These are phyloP conservation scores for Melitaea cinxia DNA, from an alignment of 1,140 invertebrate species.

Conservation along the genomic window DNA sequence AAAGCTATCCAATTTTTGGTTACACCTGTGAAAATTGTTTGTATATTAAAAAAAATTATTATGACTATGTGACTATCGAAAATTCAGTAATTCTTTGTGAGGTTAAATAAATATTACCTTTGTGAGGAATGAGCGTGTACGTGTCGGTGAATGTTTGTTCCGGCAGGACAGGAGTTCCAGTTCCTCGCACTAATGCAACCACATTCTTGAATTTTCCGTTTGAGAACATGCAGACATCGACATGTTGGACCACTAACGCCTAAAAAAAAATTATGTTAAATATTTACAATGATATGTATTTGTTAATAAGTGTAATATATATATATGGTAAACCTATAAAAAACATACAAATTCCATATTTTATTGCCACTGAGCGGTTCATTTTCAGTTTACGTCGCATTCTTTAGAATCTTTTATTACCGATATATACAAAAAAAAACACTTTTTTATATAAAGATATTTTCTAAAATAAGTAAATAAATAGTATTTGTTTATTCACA, in stretches of 20 bases:
- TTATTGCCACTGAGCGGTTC: too few relatives aligned
- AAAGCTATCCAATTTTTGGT: constrained; percentile 92
- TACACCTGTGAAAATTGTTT: constrained; percentile 73
- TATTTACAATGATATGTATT: background rate
- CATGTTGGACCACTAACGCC: constrained; percentile 96
- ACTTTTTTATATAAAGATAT: too few relatives aligned
- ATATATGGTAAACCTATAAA: too few relatives aligned
- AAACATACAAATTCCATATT: too few relatives aligned
- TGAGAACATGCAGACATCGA: constrained; percentile 99
- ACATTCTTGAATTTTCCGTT: constrained; percentile 99
- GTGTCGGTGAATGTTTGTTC: constrained; percentile 84
- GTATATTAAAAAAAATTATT: too few relatives aligned
- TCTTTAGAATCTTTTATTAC: too few relatives aligned
- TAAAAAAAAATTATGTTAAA: constrained; percentile 58
- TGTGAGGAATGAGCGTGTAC: constrained; percentile 86
- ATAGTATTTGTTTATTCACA: too few relatives aligned
- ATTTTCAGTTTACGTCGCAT: too few relatives aligned
- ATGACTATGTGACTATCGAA: too few relatives aligned
- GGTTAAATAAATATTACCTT: constrained; percentile 71
- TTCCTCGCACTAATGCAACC: constrained; percentile 92
- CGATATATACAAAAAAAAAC: too few relatives aligned
- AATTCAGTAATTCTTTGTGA: background rate
- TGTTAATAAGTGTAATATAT: background rate
- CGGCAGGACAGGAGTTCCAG: constrained; percentile 85
- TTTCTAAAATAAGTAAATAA: too few relatives aligned